A percentile compares a stretch with the other conserved stretches of the same genome.
Conservation (phyloP, 2,113 vertebrate species). For the Asarcornis scutulata region DNA sequence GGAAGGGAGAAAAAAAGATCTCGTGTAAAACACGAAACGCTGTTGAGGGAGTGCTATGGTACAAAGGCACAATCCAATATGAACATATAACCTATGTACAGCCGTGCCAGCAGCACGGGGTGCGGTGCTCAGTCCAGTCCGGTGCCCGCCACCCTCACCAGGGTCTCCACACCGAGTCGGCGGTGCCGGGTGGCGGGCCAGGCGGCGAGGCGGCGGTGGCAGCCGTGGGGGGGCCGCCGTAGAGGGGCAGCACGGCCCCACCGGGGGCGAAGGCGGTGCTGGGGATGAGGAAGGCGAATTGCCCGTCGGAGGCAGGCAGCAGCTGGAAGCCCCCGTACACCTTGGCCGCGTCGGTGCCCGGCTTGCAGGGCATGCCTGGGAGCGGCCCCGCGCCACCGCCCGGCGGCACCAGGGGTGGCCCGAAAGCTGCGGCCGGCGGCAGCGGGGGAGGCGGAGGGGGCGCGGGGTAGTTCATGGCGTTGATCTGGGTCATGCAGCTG, state of each 20-base stretch:
- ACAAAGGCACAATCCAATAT: constrained; percentile 97
- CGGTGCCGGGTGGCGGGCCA: constrained; percentile 76
- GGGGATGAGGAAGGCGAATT: constrained; percentile 97
- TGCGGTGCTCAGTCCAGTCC: constrained; percentile 42
- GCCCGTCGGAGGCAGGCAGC: constrained; percentile 95
- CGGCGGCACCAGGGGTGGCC: constrained; percentile 89
- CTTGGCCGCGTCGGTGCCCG: constrained; percentile 83
- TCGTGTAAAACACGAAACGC: constrained; percentile 90
- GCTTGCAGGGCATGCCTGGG: constrained; percentile 87
- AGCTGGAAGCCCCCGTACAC: constrained; percentile 96
- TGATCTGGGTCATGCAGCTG: constrained; percentile 98
- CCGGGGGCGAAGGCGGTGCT: constrained; percentile 88
- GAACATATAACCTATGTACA: constrained; percentile 85
- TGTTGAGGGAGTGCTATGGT: constrained; percentile 82
- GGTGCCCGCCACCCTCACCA: constrained; percentile 81
- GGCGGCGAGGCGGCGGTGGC: constrained; percentile 65
- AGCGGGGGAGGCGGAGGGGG: constrained; percentile 86
- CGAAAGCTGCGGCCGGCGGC: constrained; percentile 84
- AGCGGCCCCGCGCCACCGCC: constrained; percentile 82
- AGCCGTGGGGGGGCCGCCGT: constrained; percentile 74
- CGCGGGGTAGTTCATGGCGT: constrained; percentile 93
- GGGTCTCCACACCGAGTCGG: constrained; percentile 96
- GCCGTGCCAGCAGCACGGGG: constrained; percentile 53
- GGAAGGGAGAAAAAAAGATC: constrained; percentile 54
- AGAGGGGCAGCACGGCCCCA: constrained; percentile 91